Percentiles rank a stretch among this genome's conserved stretches.
Evolutionary conservation across 2,888 invertebrate genomes (phyloP).

Genomic region (Alsophila aescularia): DNA sequence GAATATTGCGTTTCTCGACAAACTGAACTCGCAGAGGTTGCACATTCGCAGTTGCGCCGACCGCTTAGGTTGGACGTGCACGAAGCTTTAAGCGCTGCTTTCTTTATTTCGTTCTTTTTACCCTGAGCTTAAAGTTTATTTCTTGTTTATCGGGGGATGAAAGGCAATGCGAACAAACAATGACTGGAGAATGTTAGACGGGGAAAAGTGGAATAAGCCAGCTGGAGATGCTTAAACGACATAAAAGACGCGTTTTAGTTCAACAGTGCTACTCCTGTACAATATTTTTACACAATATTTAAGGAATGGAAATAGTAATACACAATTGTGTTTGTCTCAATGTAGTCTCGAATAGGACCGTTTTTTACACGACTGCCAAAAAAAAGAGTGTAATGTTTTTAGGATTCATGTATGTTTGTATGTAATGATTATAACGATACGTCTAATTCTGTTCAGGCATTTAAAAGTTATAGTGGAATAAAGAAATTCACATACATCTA

Average conservation of each 20-base stretch:
- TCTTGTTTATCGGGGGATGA: constrained; percentile 8
- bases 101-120: not conserved
- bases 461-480: too few relatives aligned
- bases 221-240: not conserved
- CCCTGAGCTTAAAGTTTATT: constrained; percentile 2
- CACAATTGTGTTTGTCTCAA: too few relatives aligned
- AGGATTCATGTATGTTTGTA: too few relatives aligned
- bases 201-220: constrained; percentile 1
- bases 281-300: too few relatives aligned
- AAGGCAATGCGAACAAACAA: constrained; percentile 10
- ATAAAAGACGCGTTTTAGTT: constrained; percentile 1
- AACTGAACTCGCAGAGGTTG: not conserved
- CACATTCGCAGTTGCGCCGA: not conserved
- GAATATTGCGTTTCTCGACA: too few relatives aligned
- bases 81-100: not conserved
- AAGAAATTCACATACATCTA: too few relatives aligned
- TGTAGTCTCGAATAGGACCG: too few relatives aligned
- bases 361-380: too few relatives aligned
- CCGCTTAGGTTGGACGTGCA: not conserved
- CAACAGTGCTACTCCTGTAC: not conserved
- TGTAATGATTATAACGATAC: too few relatives aligned
- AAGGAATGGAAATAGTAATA: too few relatives aligned
- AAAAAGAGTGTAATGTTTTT: too few relatives aligned
- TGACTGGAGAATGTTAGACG: not conserved
- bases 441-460: too few relatives aligned